phyloP scores from a whole-genome alignment of 2,888 invertebrate genomes.

The Oxytorus armatus region DNA sequence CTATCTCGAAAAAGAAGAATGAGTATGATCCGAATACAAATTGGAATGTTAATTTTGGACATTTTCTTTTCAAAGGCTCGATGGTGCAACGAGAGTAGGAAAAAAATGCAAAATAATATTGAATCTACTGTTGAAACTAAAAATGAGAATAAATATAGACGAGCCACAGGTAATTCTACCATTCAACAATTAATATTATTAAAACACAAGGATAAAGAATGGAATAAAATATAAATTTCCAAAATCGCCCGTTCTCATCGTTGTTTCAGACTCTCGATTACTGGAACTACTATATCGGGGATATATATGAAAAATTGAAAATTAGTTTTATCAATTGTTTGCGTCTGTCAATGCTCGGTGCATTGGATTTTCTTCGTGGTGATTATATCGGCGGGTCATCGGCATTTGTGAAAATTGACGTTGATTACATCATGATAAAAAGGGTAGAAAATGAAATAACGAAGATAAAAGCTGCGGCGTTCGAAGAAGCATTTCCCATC shows the following conservation, averaged over 20 bases:
- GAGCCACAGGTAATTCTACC: constrained; percentile 34
- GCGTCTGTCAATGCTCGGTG: constrained; percentile 87
- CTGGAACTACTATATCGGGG: constrained; percentile 91
- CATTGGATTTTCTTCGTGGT: constrained; percentile 88
- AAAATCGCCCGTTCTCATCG: not conserved
- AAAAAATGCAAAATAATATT: constrained; percentile 37
- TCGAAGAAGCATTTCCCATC: constrained; percentile 18
- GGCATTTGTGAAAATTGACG: constrained; percentile 34
- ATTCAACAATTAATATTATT: not conserved
- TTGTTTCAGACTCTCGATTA: constrained; percentile 88
- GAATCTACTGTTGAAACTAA: constrained; percentile 33
- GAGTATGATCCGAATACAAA: too few relatives aligned
- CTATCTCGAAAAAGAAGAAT: too few relatives aligned
- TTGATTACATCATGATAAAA: constrained; percentile 1
- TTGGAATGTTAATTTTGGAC: too few relatives aligned
- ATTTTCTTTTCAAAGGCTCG: constrained; percentile 29
- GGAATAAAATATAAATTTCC: not conserved
- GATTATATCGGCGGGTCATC: constrained; percentile 79
- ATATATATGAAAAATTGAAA: constrained; percentile 90
- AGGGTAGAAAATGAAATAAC: constrained; percentile 2
- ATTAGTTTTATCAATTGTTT: constrained; percentile 89
- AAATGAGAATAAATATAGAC: constrained; percentile 20
- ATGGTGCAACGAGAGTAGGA: constrained; percentile 1
- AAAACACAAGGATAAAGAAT: not conserved
- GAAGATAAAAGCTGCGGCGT: constrained; percentile 23